These are phyloP conservation scores for Clepsis dumicolana DNA, from an alignment of 2,888 invertebrate genomes.

Conservation along the genomic window DNA sequence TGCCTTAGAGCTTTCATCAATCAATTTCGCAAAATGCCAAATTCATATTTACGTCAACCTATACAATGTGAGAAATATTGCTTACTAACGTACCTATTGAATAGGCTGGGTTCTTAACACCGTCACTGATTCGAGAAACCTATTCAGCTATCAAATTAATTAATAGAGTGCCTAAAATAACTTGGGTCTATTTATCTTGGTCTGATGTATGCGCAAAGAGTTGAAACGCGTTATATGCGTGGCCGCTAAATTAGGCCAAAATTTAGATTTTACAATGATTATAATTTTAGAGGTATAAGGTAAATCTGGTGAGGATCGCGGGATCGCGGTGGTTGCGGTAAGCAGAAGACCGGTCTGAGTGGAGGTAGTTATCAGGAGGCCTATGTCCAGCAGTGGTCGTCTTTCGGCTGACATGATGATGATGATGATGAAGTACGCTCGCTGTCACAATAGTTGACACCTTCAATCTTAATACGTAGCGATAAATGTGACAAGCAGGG, in stretches of 20 bases:
- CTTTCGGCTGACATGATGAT: too few species aligned
- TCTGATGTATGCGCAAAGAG: not conserved
- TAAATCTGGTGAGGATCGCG: too few species aligned
- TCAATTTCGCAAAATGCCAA: not conserved
- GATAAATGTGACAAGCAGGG: too few species aligned
- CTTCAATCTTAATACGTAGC: too few species aligned
- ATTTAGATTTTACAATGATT: too few species aligned
- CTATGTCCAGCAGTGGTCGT: too few species aligned
- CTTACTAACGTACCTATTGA: not conserved
- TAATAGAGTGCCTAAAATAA: not conserved
- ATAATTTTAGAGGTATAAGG: too few species aligned
- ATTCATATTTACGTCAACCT: not conserved
- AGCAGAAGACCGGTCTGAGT: too few species aligned
- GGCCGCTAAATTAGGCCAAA: not conserved
- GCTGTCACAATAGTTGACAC: too few species aligned
- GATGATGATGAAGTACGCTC: too few species aligned
- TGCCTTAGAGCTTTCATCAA: not conserved
- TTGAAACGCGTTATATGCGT: not conserved
- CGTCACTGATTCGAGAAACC: not conserved
- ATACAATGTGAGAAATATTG: not conserved
- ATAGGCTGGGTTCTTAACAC: not conserved
- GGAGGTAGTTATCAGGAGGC: too few species aligned
- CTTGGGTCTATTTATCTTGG: not conserved
- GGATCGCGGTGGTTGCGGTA: too few species aligned
- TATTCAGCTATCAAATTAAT: conserved; percentile 3